phyloP scores from a whole-genome alignment of 2,888 invertebrate genomes.

The Lysandra coridon region DNA sequence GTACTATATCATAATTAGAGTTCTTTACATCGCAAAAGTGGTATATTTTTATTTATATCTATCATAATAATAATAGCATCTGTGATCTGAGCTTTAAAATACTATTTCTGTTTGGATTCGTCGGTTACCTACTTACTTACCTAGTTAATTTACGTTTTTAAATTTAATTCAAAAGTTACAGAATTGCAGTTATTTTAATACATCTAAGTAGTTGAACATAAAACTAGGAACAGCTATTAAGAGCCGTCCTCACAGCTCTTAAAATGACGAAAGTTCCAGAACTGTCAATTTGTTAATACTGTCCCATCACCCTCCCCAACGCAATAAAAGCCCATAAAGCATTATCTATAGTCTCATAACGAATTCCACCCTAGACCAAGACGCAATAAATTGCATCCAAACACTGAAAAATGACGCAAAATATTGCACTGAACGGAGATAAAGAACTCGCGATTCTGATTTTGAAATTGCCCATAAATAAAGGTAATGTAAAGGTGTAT shows the following conservation, averaged over 20 bases:
- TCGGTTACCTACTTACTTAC: too few species aligned
- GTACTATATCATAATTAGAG: not conserved
- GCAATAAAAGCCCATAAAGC: slow-evolving; percentile 28
- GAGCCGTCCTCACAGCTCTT: not conserved
- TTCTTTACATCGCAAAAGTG: too few species aligned
- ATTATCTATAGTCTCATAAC: slow-evolving; percentile 30
- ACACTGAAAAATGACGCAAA: slow-evolving; percentile 18
- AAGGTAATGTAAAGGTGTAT: not conserved
- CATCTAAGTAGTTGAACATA: not conserved
- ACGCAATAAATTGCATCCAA: slow-evolving; percentile 20
- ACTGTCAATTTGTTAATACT: slow-evolving; percentile 25
- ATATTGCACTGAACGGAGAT: slow-evolving; percentile 13
- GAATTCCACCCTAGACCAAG: slow-evolving; percentile 26
- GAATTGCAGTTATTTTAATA: not conserved
- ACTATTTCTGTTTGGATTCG: too few species aligned
- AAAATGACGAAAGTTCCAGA: not conserved
- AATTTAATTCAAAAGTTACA: not conserved
- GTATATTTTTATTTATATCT: too few species aligned
- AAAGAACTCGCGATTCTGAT: slow-evolving; percentile 5
- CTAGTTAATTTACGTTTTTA: not conserved
- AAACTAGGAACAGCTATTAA: not conserved
- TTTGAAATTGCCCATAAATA: slow-evolving; percentile 19
- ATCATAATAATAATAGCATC: too few species aligned
- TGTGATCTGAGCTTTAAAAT: too few species aligned
- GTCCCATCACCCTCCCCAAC: not conserved